Evolutionary conservation across 2,888 invertebrate species (phyloP).

Genomic region (Eurytoma californica): DNA sequence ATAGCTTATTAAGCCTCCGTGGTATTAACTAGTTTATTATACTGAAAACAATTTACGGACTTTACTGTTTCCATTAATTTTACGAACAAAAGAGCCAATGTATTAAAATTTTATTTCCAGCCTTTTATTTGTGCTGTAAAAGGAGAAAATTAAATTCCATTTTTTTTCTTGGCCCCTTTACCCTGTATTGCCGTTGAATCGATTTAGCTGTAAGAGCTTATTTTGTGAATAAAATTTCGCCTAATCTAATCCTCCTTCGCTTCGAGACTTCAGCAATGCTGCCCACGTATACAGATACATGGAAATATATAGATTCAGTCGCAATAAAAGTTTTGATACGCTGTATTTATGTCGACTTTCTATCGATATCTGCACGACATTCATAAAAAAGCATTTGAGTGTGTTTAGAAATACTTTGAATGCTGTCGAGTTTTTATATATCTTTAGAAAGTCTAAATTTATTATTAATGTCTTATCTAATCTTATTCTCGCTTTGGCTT

Average conservation of each 20-base stretch:
- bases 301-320: conserved; percentile 27
- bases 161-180: too few species aligned
- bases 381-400: neutral
- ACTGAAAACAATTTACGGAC: too few species aligned
- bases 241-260: conserved; percentile 41
- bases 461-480: conserved; percentile 12
- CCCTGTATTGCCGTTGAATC: too few species aligned
- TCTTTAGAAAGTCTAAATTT: conserved; percentile 13
- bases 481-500: conserved; percentile 6
- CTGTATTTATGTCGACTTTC: conserved; percentile 31
- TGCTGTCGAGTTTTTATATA: neutral
- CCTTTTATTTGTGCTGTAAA: too few species aligned
- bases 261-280: conserved; percentile 14
- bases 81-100: too few species aligned
- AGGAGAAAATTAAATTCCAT: too few species aligned
- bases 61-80: too few species aligned
- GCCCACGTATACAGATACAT: conserved; percentile 11
- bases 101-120: too few species aligned
- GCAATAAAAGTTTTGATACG: conserved; percentile 8
- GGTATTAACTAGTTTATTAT: too few species aligned
- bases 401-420: conserved; percentile 7
- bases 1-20: too few species aligned
- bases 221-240: conserved; percentile 34
- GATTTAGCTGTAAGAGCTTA: conserved; percentile 17
- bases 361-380: conserved; percentile 5